Percentiles rank a stretch among this genome's conserved stretches.
Evolutionary conservation across 2,797 vertebrate genomes (phyloP).

Genomic region (Pipistrellus nathusii): DNA sequence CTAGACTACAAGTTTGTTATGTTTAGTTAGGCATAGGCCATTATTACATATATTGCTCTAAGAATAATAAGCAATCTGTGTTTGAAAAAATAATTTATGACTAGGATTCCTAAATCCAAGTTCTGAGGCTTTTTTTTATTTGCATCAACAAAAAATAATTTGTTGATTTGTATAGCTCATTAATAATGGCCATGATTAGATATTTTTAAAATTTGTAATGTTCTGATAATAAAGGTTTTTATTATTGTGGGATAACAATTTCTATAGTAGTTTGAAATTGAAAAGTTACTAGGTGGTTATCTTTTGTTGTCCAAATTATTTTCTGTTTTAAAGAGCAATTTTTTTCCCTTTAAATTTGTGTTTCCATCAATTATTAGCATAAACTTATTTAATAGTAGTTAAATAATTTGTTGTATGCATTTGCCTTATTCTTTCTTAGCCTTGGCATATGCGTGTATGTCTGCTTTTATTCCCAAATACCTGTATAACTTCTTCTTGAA

Average conservation of each 20-base stretch:
- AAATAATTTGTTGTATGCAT: constrained; percentile 28
- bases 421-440: constrained; percentile 88
- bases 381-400: neutral
- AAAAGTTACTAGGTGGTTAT: constrained; percentile 10
- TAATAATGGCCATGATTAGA: constrained; percentile 25
- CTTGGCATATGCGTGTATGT: constrained; percentile 98
- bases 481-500: constrained; percentile 99
- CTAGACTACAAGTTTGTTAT: neutral
- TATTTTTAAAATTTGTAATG: neutral
- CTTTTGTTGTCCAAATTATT: constrained; percentile 13
- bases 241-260: neutral
- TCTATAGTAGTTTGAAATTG: constrained; percentile 18
- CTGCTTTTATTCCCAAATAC: constrained; percentile 99
- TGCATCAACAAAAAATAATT: neutral
- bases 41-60: neutral
- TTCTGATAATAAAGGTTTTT: constrained; percentile 40
- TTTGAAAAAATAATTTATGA: constrained; percentile 38
- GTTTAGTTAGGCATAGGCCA: neutral
- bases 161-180: neutral
- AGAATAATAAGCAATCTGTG: neutral
- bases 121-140: neutral
- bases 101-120: neutral
- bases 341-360: constrained; percentile 30
- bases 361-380: neutral
- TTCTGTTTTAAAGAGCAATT: constrained; percentile 16